These are phyloP conservation scores for Chrysochloris asiatica DNA, from an alignment of 2,113 vertebrate species.

Conservation along the genomic window DNA sequence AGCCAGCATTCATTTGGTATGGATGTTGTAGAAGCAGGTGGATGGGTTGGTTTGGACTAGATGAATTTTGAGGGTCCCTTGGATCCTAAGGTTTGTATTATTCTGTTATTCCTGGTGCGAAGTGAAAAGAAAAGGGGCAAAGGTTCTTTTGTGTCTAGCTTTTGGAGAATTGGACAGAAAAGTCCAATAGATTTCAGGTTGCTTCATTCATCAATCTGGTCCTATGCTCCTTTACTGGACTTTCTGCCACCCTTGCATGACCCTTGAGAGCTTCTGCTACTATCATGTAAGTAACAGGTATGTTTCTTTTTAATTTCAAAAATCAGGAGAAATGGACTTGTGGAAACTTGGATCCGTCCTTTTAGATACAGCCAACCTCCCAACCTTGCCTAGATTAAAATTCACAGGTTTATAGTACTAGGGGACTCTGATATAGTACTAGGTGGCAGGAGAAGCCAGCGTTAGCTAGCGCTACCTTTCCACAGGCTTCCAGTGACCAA, in stretches of 20 bases:
- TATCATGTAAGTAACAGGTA: slow-evolving; percentile 62
- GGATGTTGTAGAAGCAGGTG: not conserved
- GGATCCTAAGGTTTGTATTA: not conserved
- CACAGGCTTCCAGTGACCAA: not conserved
- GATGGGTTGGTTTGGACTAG: not conserved
- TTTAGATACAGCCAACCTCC: slow-evolving; percentile 78
- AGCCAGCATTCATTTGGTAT: not conserved
- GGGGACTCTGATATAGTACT: no score
- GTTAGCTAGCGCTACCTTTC: not conserved
- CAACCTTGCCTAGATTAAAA: not conserved
- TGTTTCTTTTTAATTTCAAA: slow-evolving; percentile 79
- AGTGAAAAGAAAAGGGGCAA: not conserved
- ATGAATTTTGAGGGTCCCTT: not conserved
- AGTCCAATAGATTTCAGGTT: not conserved
- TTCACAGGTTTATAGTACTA: not conserved
- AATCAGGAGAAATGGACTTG: slow-evolving; percentile 86
- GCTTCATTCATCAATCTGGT: not conserved
- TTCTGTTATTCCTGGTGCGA: not conserved
- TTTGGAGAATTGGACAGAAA: not conserved
- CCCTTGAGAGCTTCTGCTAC: not conserved
- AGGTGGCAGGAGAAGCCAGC: not conserved
- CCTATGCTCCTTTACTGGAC: not conserved
- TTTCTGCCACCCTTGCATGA: not conserved
- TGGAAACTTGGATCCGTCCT: slow-evolving; percentile 88
- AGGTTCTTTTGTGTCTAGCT: not conserved